Evolutionary conservation across 2,888 invertebrate species (phyloP), one percentile per base, ranked within the genome.

Genomic region (Rhagium mordax): DNA sequence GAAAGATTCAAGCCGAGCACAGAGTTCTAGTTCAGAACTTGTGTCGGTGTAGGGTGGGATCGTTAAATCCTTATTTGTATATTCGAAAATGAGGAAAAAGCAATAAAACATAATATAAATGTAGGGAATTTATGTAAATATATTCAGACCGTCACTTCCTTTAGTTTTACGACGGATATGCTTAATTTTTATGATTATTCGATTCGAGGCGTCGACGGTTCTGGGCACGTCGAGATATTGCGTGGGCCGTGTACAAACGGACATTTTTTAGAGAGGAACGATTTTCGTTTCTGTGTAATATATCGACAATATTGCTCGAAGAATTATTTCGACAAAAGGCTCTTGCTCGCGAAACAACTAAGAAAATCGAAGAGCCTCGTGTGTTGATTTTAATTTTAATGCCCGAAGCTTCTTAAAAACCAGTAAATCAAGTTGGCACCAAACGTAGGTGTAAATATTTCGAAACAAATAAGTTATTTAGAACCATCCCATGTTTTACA

Each of bases 71-170:
- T 41, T 65, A 53, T 29, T 29, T 59, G 59, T 59, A 53, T 53
- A 33, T 10, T 33, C 29, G 21, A 29, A 53, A 65, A 41, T 55
- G 15, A 65, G 65, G 65, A 55, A 65, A 53, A 8, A 21, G 53
- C 51, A 3, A 16, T 64, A 64, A 51, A 64, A 29, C 53, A 65
- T 51, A 62, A 62, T 65, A 18, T 53, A 53, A 65, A 65, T 20
- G 16, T 29, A 65, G 53, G 21, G 33, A 41, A 48, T 61, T 41
- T 61, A 61, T 47, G 41, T 47, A 47, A 61, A 41, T 41, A 41
- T 61, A 61, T 61, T 47, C 41, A 61, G 47, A 61, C 18, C 21
- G 61, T 59, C 33, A 61, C 48, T 61, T 61, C 47, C 61, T 47
- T 21, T 47, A 33, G 21, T 51, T 51, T 20, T 20, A 16, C 20